Evolutionary conservation across 2,888 invertebrate genomes (phyloP).

Genomic region (Chalcis sispes): DNA sequence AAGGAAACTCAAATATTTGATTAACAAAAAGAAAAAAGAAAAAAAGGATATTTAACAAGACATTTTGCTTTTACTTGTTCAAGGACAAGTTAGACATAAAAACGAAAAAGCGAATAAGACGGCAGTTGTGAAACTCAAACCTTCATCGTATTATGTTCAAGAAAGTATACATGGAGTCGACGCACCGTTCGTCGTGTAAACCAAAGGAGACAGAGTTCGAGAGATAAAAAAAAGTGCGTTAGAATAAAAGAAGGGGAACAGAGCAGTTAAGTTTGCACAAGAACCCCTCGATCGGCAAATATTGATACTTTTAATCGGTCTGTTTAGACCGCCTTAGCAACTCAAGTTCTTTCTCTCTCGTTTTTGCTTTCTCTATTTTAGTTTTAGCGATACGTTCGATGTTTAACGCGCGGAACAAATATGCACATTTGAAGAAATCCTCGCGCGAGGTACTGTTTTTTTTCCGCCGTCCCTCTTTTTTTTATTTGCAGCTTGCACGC

Average conservation of each 20-base stretch:
- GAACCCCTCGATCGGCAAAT: conserved; percentile 66
- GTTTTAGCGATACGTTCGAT: conserved; percentile 35
- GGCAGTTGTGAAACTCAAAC: conserved; percentile 23
- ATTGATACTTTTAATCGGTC: conserved; percentile 72
- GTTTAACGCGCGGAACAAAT: conserved; percentile 60
- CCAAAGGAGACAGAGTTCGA: background rate
- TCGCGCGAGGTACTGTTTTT: background rate
- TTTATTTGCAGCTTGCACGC: background rate
- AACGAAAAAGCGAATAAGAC: conserved; percentile 29
- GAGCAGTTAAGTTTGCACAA: conserved; percentile 54
- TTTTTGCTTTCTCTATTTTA: background rate
- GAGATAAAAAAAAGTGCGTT: conserved; percentile 38
- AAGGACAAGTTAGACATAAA: conserved; percentile 31
- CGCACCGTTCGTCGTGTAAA: background rate
- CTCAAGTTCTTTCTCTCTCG: background rate
- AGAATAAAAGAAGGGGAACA: conserved; percentile 16
- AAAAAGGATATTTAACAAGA: no score
- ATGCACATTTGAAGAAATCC: conserved; percentile 61
- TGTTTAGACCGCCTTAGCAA: conserved; percentile 60
- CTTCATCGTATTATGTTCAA: conserved; percentile 17
- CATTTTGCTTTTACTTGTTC: no score
- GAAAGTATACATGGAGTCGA: conserved; percentile 11
- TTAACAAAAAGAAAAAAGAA: background rate
- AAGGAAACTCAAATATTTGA: no score
- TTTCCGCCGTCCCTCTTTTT: background rate